These are phyloP conservation scores for Odiellus spinosus DNA, from an alignment of 2,888 invertebrate species.

Conservation along the genomic window DNA sequence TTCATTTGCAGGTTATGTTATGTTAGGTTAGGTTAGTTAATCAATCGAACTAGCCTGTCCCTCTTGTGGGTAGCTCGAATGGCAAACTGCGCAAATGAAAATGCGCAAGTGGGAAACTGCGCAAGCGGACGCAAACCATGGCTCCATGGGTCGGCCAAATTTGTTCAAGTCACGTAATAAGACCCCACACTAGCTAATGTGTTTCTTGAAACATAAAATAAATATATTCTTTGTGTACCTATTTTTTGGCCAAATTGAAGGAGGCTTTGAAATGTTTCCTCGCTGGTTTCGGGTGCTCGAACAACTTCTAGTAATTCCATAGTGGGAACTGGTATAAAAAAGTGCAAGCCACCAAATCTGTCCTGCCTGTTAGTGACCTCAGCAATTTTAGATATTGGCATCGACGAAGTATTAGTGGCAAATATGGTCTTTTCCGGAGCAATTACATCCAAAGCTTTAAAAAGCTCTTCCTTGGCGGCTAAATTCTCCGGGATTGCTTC, in stretches of 20 bases:
- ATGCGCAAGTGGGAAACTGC: too few species aligned
- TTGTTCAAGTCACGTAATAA: too few species aligned
- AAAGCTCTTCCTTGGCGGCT: slow-evolving; percentile 55
- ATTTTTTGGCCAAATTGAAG: slow-evolving; percentile 73
- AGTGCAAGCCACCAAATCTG: slow-evolving; percentile 70
- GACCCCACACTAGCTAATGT: too few species aligned
- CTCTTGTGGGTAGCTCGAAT: too few species aligned
- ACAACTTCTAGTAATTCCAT: slow-evolving; percentile 76
- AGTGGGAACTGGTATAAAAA: slow-evolving; percentile 80
- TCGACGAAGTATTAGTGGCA: slow-evolving; percentile 75
- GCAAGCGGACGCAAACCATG: too few species aligned
- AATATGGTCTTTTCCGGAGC: slow-evolving; percentile 48
- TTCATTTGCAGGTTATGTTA: too few species aligned
- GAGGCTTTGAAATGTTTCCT: slow-evolving; percentile 53
- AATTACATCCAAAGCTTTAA: slow-evolving; percentile 50
- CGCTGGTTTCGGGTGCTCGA: slow-evolving; percentile 54
- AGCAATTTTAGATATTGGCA: slow-evolving; percentile 65
- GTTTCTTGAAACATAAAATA: too few species aligned
- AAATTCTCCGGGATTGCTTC: slow-evolving; percentile 78
- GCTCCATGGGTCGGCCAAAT: too few species aligned
- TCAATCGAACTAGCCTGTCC: too few species aligned
- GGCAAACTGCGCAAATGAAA: too few species aligned
- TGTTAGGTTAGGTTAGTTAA: too few species aligned
- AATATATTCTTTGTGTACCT: too few species aligned
- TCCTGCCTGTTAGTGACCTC: slow-evolving; percentile 47